Conservation (phyloP, 1,140 invertebrate genomes). For the Linepithema humile region DNA sequence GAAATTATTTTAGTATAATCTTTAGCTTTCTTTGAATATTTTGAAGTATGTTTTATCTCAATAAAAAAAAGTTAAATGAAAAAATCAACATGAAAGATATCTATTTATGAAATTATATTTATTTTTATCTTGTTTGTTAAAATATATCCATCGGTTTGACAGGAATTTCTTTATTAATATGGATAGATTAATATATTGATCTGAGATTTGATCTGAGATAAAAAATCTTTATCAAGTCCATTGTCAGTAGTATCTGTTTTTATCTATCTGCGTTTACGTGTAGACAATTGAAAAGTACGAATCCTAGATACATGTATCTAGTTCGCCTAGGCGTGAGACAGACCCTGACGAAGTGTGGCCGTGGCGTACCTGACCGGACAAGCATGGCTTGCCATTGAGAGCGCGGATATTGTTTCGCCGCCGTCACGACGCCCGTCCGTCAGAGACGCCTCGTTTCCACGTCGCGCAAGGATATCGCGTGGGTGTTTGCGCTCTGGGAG, state of each 20-base stretch:
- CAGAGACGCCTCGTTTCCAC: slow-evolving; percentile 41
- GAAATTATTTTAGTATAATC: background rate
- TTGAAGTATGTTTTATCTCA: background rate
- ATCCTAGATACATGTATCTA: background rate
- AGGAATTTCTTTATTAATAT: no score
- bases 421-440: slow-evolving; percentile 29
- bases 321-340: slow-evolving; percentile 17
- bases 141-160: no score
- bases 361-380: slow-evolving; percentile 19
- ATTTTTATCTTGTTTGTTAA: no score
- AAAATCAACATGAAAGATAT: no score
- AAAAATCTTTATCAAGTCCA: no score
- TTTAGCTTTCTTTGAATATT: background rate
- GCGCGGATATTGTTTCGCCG: slow-evolving; percentile 50
- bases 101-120: no score
- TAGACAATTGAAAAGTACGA: background rate
- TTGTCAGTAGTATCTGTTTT: background rate
- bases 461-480: slow-evolving; percentile 41
- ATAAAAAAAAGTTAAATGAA: background rate
- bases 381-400: slow-evolving; percentile 56
- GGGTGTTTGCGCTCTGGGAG: slow-evolving; percentile 21
- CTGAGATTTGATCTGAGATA: no score
- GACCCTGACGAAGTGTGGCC: slow-evolving; percentile 28
- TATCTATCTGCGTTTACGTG: background rate
- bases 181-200: no score